phyloP scores from a whole-genome alignment of 2,888 invertebrate genomes.

The Diarsia brunnea region DNA sequence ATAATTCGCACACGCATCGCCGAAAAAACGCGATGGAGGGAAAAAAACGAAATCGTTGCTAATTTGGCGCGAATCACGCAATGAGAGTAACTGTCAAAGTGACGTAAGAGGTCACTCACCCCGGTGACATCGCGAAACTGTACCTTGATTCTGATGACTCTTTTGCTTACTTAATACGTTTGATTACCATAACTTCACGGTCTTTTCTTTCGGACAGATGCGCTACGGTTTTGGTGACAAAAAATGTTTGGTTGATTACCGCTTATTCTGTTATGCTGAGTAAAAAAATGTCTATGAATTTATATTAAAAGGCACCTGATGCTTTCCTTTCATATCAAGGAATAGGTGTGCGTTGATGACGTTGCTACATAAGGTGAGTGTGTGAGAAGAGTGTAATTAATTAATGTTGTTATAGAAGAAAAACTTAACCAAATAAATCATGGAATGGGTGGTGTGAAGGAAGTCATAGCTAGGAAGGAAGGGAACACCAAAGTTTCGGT shows the following conservation, averaged over 20 bases:
- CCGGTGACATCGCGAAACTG: conserved; percentile 63
- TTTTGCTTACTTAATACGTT: conserved; percentile 57
- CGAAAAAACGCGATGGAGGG: conserved; percentile 47
- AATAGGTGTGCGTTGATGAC: not conserved
- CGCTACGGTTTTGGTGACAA: conserved; percentile 8
- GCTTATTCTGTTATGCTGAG: conserved; percentile 15
- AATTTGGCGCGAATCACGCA: conserved; percentile 66
- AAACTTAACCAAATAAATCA: not conserved
- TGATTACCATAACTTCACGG: conserved; percentile 54
- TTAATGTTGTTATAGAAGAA: not conserved
- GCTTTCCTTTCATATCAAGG: not conserved
- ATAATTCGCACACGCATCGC: conserved; percentile 54
- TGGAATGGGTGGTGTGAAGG: not conserved
- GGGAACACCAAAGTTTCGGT: not conserved
- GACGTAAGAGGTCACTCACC: conserved; percentile 62
- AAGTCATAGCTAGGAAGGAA: not conserved
- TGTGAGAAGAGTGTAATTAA: not conserved
- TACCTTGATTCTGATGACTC: conserved; percentile 45
- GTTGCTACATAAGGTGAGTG: not conserved
- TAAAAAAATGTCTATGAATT: conserved; percentile 6
- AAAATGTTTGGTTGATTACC: conserved; percentile 15
- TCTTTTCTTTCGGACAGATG: conserved; percentile 26
- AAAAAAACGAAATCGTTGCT: conserved; percentile 63
- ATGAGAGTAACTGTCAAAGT: conserved; percentile 61
- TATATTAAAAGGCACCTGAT: conserved; percentile 1